phyloP scores from a whole-genome alignment of 1,140 invertebrate species.

The Battus philenor region DNA sequence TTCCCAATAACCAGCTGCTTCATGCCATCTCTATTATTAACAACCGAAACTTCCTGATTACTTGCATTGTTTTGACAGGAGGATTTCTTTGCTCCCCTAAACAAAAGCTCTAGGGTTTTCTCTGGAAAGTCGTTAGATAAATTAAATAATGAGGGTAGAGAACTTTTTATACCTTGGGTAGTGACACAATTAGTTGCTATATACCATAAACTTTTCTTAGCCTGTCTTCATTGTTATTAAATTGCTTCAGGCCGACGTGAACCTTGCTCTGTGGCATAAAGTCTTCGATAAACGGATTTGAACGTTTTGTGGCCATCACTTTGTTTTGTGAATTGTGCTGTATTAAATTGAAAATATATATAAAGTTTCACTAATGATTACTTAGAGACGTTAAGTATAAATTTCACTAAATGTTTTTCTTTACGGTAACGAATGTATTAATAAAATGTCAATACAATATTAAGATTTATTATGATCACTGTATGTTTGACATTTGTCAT shows the following conservation, averaged over 20 bases:
- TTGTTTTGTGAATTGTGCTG: too few species aligned
- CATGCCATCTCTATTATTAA: conserved; percentile 38
- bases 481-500: too few species aligned
- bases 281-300: conserved; percentile 56
- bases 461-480: too few species aligned
- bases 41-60: neutral
- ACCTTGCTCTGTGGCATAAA: conserved; percentile 57
- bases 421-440: too few species aligned
- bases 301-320: conserved; percentile 43
- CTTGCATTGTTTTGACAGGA: conserved; percentile 9
- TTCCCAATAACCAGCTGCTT: conserved; percentile 55
- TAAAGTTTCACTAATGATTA: too few species aligned
- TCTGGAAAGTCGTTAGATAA: conserved; percentile 38
- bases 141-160: neutral
- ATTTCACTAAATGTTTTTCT: too few species aligned
- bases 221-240: conserved; percentile 58
- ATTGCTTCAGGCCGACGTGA: conserved; percentile 51
- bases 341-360: too few species aligned
- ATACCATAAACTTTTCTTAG: conserved; percentile 59
- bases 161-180: neutral
- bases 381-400: too few species aligned
- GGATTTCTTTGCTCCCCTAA: conserved; percentile 52
- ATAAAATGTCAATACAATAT: too few species aligned
- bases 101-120: conserved; percentile 53
- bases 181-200: conserved; percentile 5